phyloP scores from a whole-genome alignment of 1,140 invertebrate genomes.

The Brachionus rubens region DNA sequence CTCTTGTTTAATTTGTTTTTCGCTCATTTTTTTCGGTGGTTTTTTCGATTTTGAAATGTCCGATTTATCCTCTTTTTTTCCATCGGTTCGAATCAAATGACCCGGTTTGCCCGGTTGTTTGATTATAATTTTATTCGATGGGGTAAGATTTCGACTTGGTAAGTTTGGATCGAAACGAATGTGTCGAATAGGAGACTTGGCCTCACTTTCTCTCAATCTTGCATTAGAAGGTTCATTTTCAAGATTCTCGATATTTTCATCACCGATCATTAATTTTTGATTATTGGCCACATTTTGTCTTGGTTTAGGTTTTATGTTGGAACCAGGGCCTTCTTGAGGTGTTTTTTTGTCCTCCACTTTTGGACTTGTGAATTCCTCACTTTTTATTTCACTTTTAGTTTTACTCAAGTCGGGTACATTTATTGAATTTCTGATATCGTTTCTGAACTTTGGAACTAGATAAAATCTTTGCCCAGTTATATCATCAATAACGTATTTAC shows the following conservation, averaged over 20 bases:
- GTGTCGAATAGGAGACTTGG: background rate
- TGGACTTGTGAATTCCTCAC: too few species aligned
- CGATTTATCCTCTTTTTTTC: background rate
- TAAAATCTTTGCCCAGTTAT: slow-evolving; percentile 12
- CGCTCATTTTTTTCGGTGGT: background rate
- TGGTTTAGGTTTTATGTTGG: background rate
- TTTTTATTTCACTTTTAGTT: too few species aligned
- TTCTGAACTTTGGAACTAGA: background rate
- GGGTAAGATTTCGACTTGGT: background rate
- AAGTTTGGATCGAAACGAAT: slow-evolving; percentile 28
- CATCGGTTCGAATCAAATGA: slow-evolving; percentile 9
- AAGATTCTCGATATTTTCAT: slow-evolving; percentile 21
- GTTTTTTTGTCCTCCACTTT: background rate
- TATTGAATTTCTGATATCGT: slow-evolving; percentile 8
- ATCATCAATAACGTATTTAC: slow-evolving; percentile 41
- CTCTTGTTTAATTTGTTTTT: background rate
- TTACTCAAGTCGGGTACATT: too few species aligned
- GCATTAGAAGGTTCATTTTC: slow-evolving; percentile 31
- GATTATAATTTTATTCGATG: background rate
- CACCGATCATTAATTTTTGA: background rate
- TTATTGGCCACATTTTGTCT: too few species aligned
- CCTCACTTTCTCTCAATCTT: background rate
- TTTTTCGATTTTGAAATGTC: too few species aligned
- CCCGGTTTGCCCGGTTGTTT: slow-evolving; percentile 19
- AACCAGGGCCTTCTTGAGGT: background rate